Evolutionary conservation across 2,888 invertebrate species (phyloP).

Genomic region (Cephus pygmeus): DNA sequence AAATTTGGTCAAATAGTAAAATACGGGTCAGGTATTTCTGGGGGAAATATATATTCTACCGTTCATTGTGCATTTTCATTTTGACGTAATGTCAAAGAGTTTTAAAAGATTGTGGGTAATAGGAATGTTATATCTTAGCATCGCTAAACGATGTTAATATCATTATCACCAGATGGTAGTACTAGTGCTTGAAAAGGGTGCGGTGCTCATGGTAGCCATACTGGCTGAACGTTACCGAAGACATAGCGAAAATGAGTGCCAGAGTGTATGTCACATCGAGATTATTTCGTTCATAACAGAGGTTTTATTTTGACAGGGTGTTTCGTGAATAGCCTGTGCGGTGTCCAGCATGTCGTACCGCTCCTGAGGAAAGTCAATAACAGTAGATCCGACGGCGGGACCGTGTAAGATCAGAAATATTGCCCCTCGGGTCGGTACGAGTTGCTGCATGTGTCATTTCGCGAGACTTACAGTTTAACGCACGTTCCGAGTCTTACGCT

Average conservation of each 20-base stretch:
- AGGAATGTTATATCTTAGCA: neutral
- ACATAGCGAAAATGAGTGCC: slow-evolving; percentile 52
- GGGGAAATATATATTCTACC: neutral
- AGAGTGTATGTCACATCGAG: slow-evolving; percentile 56
- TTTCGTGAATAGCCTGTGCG: slow-evolving; percentile 38
- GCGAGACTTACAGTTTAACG: slow-evolving; percentile 21
- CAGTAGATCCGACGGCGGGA: slow-evolving; percentile 38
- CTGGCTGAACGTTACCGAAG: slow-evolving; percentile 54
- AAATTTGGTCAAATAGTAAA: neutral
- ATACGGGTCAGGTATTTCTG: neutral
- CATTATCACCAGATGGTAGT: neutral
- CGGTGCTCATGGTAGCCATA: slow-evolving; percentile 52
- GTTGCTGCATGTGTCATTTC: slow-evolving; percentile 47
- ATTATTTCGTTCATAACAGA: slow-evolving; percentile 51
- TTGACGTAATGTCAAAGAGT: neutral
- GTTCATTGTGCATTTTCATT: neutral
- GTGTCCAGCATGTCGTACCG: slow-evolving; percentile 43
- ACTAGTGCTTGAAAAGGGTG: slow-evolving; percentile 36
- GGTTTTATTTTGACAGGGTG: slow-evolving; percentile 55
- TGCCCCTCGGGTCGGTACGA: slow-evolving; percentile 31
- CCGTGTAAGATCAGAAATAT: slow-evolving; percentile 56
- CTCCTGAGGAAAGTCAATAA: slow-evolving; percentile 46
- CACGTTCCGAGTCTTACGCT: slow-evolving; percentile 7
- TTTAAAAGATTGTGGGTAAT: neutral
- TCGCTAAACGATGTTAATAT: neutral